Percentiles rank a stretch among this genome's conserved stretches.
Evolutionary conservation across 1,140 invertebrate genomes (phyloP).

Genomic region (Galleria mellonella): DNA sequence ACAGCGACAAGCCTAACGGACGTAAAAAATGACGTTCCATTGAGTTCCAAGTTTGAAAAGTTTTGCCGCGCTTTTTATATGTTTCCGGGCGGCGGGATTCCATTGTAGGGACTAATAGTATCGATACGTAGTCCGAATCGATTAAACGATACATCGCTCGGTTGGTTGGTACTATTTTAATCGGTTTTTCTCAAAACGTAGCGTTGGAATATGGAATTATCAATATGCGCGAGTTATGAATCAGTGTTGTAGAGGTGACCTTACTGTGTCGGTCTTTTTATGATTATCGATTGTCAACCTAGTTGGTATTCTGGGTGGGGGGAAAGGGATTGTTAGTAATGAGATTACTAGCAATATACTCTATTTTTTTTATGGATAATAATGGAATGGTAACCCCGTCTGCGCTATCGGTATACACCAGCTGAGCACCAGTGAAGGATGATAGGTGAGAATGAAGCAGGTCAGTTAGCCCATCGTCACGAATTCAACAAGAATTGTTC

Average conservation of each 20-base stretch:
- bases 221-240: not conserved
- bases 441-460: too few species aligned
- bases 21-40: conserved; percentile 72
- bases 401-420: too few species aligned
- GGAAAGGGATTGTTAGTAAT: not conserved
- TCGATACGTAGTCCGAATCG: conserved; percentile 6
- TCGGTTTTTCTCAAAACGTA: not conserved
- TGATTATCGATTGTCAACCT: conserved; percentile 21
- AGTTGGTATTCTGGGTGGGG: conserved; percentile 7
- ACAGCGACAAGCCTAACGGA: conserved; percentile 67
- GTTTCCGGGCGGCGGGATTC: conserved; percentile 68
- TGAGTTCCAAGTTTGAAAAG: conserved; percentile 65
- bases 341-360: not conserved
- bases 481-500: too few species aligned
- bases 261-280: conserved; percentile 24
- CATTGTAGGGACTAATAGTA: conserved; percentile 46
- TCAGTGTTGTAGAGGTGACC: conserved; percentile 2
- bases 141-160: conserved; percentile 10
- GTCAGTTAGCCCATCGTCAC: too few species aligned
- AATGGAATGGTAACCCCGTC: too few species aligned
- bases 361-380: too few species aligned
- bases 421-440: too few species aligned
- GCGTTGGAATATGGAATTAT: conserved; percentile 2
- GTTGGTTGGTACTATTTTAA: not conserved
- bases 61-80: conserved; percentile 71